Conservation (phyloP, 2,888 invertebrate genomes). For the Abrostola triplasia region DNA sequence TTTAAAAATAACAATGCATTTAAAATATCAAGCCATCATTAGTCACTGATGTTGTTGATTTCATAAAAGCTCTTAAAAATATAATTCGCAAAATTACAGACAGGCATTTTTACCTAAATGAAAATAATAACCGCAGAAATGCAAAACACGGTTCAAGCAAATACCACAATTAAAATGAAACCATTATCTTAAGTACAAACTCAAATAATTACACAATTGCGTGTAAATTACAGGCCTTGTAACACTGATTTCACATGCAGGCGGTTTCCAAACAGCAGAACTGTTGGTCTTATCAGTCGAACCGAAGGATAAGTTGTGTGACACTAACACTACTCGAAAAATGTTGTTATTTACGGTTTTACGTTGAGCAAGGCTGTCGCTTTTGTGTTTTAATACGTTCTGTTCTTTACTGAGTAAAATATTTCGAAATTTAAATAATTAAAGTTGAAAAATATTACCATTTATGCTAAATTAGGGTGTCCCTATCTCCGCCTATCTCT, state of each 20-base stretch:
- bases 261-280: constrained; percentile 39
- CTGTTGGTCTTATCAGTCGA: constrained; percentile 32
- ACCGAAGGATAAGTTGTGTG: constrained; percentile 23
- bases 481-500: too few relatives aligned
- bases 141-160: background rate
- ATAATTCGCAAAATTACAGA: background rate
- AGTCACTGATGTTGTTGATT: too few relatives aligned
- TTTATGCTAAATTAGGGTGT: too few relatives aligned
- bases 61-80: background rate
- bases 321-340: constrained; percentile 4
- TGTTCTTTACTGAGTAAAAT: too few relatives aligned
- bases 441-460: too few relatives aligned
- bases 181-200: constrained; percentile 22
- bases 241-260: constrained; percentile 46
- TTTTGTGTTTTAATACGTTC: background rate
- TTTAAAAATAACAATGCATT: background rate
- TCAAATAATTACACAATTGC: constrained; percentile 45
- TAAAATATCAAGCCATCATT: background rate
- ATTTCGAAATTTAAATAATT: too few relatives aligned
- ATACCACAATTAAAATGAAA: constrained; percentile 17
- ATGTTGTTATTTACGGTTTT: constrained; percentile 11
- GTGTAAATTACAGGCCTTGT: constrained; percentile 36
- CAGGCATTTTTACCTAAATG: background rate
- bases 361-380: constrained; percentile 27
- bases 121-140: background rate